A percentile compares a stretch with the other conserved stretches of the same genome.
These are phyloP conservation scores for Augochlorella aurata DNA, from an alignment of 2,888 invertebrate species.

Conservation along the genomic window DNA sequence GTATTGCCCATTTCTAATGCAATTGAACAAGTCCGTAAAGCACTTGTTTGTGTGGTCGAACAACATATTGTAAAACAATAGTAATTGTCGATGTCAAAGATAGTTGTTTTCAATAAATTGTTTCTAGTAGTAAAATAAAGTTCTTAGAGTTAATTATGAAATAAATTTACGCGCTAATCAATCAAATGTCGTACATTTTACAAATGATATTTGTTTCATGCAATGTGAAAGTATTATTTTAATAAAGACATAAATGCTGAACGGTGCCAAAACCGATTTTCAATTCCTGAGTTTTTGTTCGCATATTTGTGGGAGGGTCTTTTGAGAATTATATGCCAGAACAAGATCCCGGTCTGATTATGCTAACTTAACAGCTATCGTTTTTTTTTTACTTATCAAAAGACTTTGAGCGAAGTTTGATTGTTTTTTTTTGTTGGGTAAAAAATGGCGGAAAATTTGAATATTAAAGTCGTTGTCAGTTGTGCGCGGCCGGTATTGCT, in stretches of 20 bases:
- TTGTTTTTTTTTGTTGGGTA: conserved; percentile 73
- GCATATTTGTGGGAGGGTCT: conserved; percentile 41
- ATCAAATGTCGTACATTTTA: conserved; percentile 55
- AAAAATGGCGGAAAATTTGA: conserved; percentile 74
- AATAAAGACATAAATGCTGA: conserved; percentile 48
- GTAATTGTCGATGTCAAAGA: conserved; percentile 20
- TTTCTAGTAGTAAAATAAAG: conserved; percentile 45
- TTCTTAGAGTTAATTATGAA: conserved; percentile 37
- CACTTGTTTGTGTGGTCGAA: conserved; percentile 62
- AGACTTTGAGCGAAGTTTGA: conserved; percentile 78
- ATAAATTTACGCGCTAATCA: conserved; percentile 64
- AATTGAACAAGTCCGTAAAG: conserved; percentile 58
- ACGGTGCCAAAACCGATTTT: conserved; percentile 62
- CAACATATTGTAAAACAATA: conserved; percentile 63
- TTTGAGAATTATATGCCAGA: conserved; percentile 52
- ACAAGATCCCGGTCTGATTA: conserved; percentile 61
- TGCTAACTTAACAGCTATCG: conserved; percentile 72
- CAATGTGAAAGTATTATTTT: conserved; percentile 48
- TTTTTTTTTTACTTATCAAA: conserved; percentile 71
- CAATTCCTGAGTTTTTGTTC: conserved; percentile 64
- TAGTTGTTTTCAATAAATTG: conserved; percentile 34
- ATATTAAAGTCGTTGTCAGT: conserved; percentile 76
- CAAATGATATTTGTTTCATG: conserved; percentile 56
- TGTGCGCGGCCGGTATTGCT: conserved; percentile 78
- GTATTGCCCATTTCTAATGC: conserved; percentile 15